Percentiles rank a stretch among this genome's conserved stretches.
Evolutionary conservation across 2,888 invertebrate genomes (phyloP).

Genomic region (Proisotoma minuta): DNA sequence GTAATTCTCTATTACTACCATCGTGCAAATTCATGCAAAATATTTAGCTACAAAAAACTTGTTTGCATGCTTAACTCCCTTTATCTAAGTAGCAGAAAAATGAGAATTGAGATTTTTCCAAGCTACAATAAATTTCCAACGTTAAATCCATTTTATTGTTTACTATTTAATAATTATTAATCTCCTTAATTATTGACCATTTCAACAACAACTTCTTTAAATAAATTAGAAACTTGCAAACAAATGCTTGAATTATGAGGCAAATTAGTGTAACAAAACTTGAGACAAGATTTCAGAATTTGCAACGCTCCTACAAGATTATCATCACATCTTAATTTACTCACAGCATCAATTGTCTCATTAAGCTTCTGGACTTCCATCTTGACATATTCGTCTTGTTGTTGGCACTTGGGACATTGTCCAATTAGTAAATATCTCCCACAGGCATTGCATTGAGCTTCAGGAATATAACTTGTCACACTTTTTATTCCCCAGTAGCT

Average conservation of each 20-base stretch:
- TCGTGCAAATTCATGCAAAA: too few species aligned
- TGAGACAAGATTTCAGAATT: constrained; percentile 17
- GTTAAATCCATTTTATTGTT: too few species aligned
- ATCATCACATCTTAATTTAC: constrained; percentile 14
- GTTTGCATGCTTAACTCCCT: too few species aligned
- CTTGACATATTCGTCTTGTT: constrained; percentile 7
- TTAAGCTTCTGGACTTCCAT: constrained; percentile 14
- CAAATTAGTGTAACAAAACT: constrained; percentile 20
- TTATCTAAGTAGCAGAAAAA: too few species aligned
- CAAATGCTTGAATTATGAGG: constrained; percentile 26
- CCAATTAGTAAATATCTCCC: constrained; percentile 29
- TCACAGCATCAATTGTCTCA: constrained; percentile 19
- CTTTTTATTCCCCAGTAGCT: constrained; percentile 23
- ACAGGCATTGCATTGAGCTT: constrained; percentile 25
- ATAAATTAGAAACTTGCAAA: constrained; percentile 32
- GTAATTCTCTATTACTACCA: too few species aligned
- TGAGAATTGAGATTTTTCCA: too few species aligned
- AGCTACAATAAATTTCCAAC: too few species aligned
- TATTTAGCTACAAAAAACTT: too few species aligned
- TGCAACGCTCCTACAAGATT: constrained; percentile 27
- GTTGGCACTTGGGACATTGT: constrained; percentile 20
- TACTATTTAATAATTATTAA: too few species aligned
- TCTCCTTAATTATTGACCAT: constrained; percentile 24
- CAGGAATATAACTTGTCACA: constrained; percentile 14
- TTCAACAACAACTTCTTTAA: constrained; percentile 35